Percentiles rank a stretch among this genome's conserved stretches.
These are phyloP conservation scores for Henricia sp. DNA, from an alignment of 53 echinoderm and acorn worm genomes.

Conservation along the genomic window DNA sequence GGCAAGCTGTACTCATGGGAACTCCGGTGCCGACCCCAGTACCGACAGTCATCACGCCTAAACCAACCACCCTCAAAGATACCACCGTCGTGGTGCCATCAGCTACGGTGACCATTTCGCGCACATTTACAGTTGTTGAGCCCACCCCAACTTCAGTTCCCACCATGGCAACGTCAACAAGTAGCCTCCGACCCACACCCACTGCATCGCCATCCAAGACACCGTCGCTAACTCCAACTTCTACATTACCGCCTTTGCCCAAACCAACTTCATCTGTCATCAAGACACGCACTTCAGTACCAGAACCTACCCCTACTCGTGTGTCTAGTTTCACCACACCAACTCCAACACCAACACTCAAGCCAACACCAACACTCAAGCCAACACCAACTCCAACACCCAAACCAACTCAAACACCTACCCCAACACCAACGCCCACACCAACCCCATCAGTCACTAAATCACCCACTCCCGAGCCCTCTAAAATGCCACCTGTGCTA, in stretches of 20 bases:
- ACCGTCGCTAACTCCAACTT: constrained; percentile 41
- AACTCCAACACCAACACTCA: constrained; percentile 59
- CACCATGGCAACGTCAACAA: constrained; percentile 55
- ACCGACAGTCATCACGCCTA: constrained; percentile 71
- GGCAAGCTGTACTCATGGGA: constrained; percentile 79
- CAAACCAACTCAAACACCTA: background rate
- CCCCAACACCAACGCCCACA: constrained; percentile 31
- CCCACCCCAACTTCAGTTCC: constrained; percentile 71
- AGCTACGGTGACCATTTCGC: constrained; percentile 28
- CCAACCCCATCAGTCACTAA: constrained; percentile 46
- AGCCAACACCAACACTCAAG: constrained; percentile 57
- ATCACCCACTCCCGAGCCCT: constrained; percentile 14
- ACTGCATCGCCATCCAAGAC: constrained; percentile 61
- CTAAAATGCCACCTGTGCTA: background rate
- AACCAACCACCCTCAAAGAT: constrained; percentile 65
- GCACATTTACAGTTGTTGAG: constrained; percentile 44
- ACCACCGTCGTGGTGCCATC: constrained; percentile 53
- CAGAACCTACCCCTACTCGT: constrained; percentile 69
- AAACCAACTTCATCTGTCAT: constrained; percentile 47
- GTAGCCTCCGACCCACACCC: constrained; percentile 35
- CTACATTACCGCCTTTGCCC: constrained; percentile 38
- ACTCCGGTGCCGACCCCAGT: constrained; percentile 88
- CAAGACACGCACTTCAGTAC: constrained; percentile 65
- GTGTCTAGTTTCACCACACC: background rate
- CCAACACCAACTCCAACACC: constrained; percentile 38